phyloP scores from a whole-genome alignment of 2,888 invertebrate genomes.

The Drosophila imparisetae region DNA sequence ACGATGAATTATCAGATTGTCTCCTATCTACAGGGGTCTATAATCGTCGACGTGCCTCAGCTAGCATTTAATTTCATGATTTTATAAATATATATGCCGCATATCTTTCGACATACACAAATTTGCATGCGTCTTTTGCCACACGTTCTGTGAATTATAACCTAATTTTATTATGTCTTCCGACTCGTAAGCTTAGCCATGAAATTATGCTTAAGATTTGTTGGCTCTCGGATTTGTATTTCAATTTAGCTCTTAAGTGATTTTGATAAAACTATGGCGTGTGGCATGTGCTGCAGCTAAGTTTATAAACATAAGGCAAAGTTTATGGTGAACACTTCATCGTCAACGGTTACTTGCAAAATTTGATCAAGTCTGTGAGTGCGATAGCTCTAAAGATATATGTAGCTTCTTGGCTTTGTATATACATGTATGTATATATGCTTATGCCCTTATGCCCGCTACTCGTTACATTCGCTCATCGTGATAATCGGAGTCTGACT shows the following conservation, averaged over 20 bases:
- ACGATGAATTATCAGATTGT: not conserved
- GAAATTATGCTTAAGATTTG: slow-evolving; percentile 10
- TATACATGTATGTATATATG: not conserved
- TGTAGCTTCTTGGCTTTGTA: not conserved
- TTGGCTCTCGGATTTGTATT: slow-evolving; percentile 6
- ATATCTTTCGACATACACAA: slow-evolving; percentile 33
- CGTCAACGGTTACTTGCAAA: not conserved
- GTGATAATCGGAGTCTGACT: no score
- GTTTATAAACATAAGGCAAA: not conserved
- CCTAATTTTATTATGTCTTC: slow-evolving; percentile 45
- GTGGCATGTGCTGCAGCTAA: slow-evolving; percentile 8
- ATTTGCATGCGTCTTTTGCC: slow-evolving; percentile 4
- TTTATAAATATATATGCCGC: slow-evolving; percentile 9
- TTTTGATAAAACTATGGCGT: slow-evolving; percentile 34
- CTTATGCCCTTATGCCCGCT: no score
- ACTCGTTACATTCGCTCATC: no score
- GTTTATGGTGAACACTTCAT: not conserved
- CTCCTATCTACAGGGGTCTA: not conserved
- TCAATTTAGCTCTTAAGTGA: slow-evolving; percentile 15
- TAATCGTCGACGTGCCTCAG: not conserved
- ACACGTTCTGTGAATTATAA: slow-evolving; percentile 52
- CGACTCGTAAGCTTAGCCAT: not conserved
- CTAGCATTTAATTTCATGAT: not conserved
- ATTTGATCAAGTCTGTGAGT: not conserved
- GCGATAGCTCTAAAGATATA: not conserved